Evolutionary conservation across 30 jellyfish, hydroid and myxozoan genomes (phyloP), one percentile per base, ranked within the genome.

Genomic region (Hydra vulgaris): DNA sequence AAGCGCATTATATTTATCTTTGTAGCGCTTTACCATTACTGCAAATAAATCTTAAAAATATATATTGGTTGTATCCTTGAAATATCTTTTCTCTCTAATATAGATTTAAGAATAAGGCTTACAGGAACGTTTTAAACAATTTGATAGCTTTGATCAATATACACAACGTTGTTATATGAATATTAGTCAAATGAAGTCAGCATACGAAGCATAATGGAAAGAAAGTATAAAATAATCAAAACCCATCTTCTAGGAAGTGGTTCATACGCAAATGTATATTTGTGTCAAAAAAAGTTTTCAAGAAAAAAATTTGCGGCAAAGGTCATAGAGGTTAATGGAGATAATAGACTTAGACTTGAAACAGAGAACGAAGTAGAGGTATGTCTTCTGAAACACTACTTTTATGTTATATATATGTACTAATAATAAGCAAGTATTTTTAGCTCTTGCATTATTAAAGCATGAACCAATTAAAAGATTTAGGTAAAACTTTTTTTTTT

Each of bases 341-440:
- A 91, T 67, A 77, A 86, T 20, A 77, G 92, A 24, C 84, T 86
- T 68, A 86, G 87, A 70, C 82, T 91, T 90, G 92, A 91, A 83
- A 90, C 95, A 16, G 98, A 91, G 82, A 91, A 91, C 80, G 98
- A 91, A 83, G 83, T 91, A 18, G 98, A 91, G 95, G 98, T 91
- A 76, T 0, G 83, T 18, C n/a, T 25, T 73, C 23, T n/a, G 17
- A 71, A 71, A 56, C n/a, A 15, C 71, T 56, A 17, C 71, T n/a
- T n/a, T n/a, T n/a, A n/a, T n/a, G n/a, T n/a, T n/a, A n/a, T n/a
- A n/a, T n/a, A n/a, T n/a, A n/a, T n/a, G n/a, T n/a, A n/a, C n/a
- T n/a, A n/a, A n/a, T n/a, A n/a, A n/a, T n/a, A n/a, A n/a, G n/a
- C n/a, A n/a, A n/a, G n/a, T n/a, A n/a, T n/a, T n/a, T n/a, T n/a